Evolutionary conservation across 2,113 vertebrate genomes (phyloP).

Genomic region (Sardina pilchardus): DNA sequence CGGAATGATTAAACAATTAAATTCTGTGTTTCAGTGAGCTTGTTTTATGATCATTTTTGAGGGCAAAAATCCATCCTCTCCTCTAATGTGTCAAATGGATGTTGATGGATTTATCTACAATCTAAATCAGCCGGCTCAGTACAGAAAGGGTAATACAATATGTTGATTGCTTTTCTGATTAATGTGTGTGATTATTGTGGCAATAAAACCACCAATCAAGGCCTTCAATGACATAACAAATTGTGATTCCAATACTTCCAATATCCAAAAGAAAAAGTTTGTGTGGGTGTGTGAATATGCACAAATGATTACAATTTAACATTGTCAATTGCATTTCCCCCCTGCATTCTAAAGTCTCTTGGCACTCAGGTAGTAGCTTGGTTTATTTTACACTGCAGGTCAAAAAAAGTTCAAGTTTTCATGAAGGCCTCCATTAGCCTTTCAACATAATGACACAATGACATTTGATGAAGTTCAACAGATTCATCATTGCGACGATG

Average conservation of each 20-base stretch:
- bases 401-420: background rate
- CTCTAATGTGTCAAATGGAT: background rate
- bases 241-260: too few species aligned
- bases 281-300: background rate
- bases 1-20: background rate
- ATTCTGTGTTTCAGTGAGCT: background rate
- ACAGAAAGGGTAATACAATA: background rate
- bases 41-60: background rate
- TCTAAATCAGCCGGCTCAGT: background rate
- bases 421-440: background rate
- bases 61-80: background rate
- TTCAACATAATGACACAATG: constrained; percentile 8
- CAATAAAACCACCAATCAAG: background rate
- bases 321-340: too few species aligned
- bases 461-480: background rate
- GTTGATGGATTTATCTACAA: background rate
- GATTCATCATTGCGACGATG: background rate
- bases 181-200: background rate
- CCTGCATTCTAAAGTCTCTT: background rate
- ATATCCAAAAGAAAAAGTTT: background rate
- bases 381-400: background rate
- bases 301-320: background rate
- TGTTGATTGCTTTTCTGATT: constrained; percentile 2
- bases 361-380: background rate
- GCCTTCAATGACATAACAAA: background rate